Evolutionary conservation across 2,113 vertebrate genomes (phyloP), one percentile per base, ranked within the genome.

Genomic region (Phyllostomus hastatus): DNA sequence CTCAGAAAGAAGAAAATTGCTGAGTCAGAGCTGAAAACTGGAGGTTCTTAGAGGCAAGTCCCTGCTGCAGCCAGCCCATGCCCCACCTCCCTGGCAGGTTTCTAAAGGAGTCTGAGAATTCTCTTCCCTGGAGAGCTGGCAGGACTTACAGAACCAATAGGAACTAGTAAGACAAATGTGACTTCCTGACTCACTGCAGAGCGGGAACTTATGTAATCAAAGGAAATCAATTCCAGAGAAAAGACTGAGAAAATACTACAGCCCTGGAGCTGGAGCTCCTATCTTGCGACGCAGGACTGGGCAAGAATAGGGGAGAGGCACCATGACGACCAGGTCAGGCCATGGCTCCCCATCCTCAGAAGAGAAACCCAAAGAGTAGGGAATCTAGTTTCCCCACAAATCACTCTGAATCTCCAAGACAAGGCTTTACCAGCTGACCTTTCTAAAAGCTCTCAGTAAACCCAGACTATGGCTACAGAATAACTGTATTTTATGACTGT

Each of bases 11-110:
- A 84, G 57, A 69, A 94, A 97, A 96, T 31, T 96, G 94, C 80
- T 88, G 75, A 96, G 86, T 97, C 86, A 97, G 80, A 90, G 73
- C 64, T 78, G 66, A 93, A 90, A 94, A 96, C 8, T 48, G 22
- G 28, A 82, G 22, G 67, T 87, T 64, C 84, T 92, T 14, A 90
- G 76, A 80, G 69, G 35, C 41, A 85, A 95, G 67, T 92, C 89
- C 69, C 33, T 82, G 82, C 54, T 70, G 88, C 46, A 54, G 67
- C 31, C 75, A 91, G 54, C 43, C 7, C 1, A 4, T 70, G 31
- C 35, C 72, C 75, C 15, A 61, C 79, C 46, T 84, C 67, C 46
- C 33, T 52, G 67, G 91, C 76, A 94, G 17, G 64, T 76, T 41
- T 35, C 64, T 73, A 67, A 57, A 70, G 31, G 35, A 96, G n/a